Evolutionary conservation across 92 coral and sea anemone genomes (phyloP), one percentile per base, ranked within the genome.

Genomic region (Isaurus tuberculatus): DNA sequence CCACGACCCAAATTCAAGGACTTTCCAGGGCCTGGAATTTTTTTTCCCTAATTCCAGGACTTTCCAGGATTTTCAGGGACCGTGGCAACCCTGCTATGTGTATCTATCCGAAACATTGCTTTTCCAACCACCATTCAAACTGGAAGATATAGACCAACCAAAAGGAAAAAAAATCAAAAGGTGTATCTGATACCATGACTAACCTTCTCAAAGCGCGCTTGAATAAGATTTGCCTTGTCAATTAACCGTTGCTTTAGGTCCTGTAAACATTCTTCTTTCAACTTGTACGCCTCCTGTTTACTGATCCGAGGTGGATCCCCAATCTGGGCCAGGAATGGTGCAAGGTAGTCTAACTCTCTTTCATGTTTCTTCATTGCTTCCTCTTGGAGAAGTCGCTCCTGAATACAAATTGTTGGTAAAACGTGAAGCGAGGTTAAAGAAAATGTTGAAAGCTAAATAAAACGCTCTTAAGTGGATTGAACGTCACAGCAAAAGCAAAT

Each of bases 361-460:
- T 97, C 99, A 60, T 97, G 99, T 63, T 97, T 97, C 90, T 97
- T 97, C 94, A 92, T 92, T 19, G 98, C 99, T 64, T 97, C 99
- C 86, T 97, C 99, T 55, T 94, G 91, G 49, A 88, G 94, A 43
- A 92, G 95, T 15, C 98, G 91, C 87, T 97, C 98, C 98, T 94
- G 77, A 22, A n/a, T 49, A 55, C 25, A 55, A 8, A 15, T 15
- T 49, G 58, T 0, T 48, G n/a, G 4, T 5, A 49, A 2, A 49
- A 13, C 16, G 4, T 2, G 58, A 13, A 49, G 22, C 58, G 16
- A 19, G 58, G 58, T 13, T 15, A 49, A 49, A 15, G 19, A 16
- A 49, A 0, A 2, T 40, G 46, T 40, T 40, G 0, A 13, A 2
- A 40, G 11, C 46, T 40, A 4, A 40, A 40, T 40, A 40, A 40